Percentiles rank a stretch among this genome's conserved stretches.
Evolutionary conservation across 92 coral and sea anemone species (phyloP).

Genomic region (Pocillopora grandis): DNA sequence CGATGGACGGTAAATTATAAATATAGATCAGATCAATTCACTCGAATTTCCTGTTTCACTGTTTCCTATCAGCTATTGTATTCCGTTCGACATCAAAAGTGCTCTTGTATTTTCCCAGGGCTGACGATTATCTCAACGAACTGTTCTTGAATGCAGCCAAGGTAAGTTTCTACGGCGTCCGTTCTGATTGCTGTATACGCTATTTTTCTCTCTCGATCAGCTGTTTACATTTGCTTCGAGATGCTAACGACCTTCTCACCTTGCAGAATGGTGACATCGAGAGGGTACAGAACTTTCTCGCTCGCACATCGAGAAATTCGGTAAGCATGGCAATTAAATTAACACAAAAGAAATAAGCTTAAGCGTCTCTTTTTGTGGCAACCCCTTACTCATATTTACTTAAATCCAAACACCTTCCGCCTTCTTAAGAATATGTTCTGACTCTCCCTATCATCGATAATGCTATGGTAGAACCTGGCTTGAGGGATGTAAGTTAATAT

Average conservation of each 20-base stretch:
- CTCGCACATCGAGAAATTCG: constrained; percentile 69
- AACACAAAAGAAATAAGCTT: background rate
- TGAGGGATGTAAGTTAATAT: too few species aligned
- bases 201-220: background rate
- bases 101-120: constrained; percentile 46
- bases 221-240: background rate
- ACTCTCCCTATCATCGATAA: too few species aligned
- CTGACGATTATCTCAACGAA: constrained; percentile 70
- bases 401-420: too few species aligned
- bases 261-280: constrained; percentile 79
- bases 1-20: constrained; percentile 68
- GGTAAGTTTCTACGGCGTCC: constrained; percentile 24
- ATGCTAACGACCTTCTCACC: constrained; percentile 3
- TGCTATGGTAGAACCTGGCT: too few species aligned
- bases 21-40: background rate
- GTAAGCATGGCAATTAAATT: constrained; percentile 33
- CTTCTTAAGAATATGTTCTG: too few species aligned
- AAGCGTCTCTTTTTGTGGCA: too few species aligned
- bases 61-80: background rate
- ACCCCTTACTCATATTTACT: too few species aligned
- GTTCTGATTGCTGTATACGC: background rate
- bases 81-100: background rate
- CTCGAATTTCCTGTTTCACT: constrained; percentile 14
- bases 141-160: constrained; percentile 77
- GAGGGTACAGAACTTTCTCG: constrained; percentile 75